Evolutionary conservation across 2,888 invertebrate genomes (phyloP).

Genomic region (Bellardia pandia): DNA sequence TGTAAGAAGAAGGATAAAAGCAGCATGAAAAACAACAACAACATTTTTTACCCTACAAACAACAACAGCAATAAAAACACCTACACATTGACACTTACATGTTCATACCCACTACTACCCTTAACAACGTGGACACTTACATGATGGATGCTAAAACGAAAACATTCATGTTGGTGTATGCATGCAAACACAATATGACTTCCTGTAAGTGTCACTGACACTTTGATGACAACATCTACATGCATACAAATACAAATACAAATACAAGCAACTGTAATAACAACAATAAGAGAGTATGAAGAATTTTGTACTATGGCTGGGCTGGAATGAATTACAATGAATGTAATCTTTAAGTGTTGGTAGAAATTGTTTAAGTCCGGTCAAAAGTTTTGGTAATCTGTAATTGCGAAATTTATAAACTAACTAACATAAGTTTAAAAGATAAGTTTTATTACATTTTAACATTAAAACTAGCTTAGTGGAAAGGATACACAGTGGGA

Average conservation of each 20-base stretch:
- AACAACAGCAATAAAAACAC: conserved; percentile 40
- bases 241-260: conserved; percentile 32
- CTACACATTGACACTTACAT: conserved; percentile 45
- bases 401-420: no score
- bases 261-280: conserved; percentile 23
- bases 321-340: neutral
- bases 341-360: neutral
- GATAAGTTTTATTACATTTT: no score
- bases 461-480: no score
- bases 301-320: neutral
- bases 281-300: conserved; percentile 20
- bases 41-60: neutral
- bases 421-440: no score
- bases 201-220: conserved; percentile 72
- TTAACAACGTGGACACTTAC: conserved; percentile 22
- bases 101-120: neutral
- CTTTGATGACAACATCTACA: conserved; percentile 69
- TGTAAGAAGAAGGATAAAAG: neutral
- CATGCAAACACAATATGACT: conserved; percentile 63
- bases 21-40: neutral
- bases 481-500: no score
- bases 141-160: conserved; percentile 53
- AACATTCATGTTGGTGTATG: conserved; percentile 7
- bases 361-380: neutral
- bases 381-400: neutral